These are phyloP conservation scores for Aphelenchoides besseyi DNA, from an alignment of 1,140 invertebrate genomes.

Conservation along the genomic window DNA sequence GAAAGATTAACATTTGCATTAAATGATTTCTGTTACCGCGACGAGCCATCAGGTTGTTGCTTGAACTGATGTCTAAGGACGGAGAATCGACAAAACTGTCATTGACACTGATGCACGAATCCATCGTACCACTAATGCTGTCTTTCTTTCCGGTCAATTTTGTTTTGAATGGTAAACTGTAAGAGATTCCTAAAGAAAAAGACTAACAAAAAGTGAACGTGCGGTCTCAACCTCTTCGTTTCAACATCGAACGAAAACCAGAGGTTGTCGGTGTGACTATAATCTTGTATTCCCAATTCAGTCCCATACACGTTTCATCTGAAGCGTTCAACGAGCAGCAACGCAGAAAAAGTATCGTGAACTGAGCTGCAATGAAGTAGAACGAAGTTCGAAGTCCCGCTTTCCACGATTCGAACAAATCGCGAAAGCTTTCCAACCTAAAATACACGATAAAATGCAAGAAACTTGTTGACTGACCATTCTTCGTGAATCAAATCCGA, in stretches of 20 bases:
- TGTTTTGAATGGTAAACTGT: background rate
- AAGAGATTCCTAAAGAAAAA: background rate
- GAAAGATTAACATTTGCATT: too few species aligned
- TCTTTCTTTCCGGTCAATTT: background rate
- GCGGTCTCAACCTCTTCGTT: background rate
- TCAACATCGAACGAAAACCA: background rate
- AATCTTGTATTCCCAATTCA: background rate
- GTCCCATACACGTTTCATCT: conserved; percentile 7
- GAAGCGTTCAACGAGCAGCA: background rate
- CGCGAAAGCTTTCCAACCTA: background rate
- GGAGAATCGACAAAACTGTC: background rate
- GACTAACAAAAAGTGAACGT: background rate
- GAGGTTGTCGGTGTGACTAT: background rate
- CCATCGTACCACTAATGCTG: background rate
- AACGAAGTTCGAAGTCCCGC: background rate
- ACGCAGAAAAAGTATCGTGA: background rate
- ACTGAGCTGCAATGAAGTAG: background rate
- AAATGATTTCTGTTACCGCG: too few species aligned
- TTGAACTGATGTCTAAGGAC: background rate
- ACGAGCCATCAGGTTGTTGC: background rate
- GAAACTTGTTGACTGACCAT: background rate
- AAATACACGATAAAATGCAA: background rate
- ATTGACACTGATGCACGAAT: background rate
- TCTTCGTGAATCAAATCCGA: background rate
- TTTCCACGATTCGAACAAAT: conserved; percentile 3